Evolutionary conservation across 2,888 invertebrate species (phyloP).

Genomic region (Actias luna): DNA sequence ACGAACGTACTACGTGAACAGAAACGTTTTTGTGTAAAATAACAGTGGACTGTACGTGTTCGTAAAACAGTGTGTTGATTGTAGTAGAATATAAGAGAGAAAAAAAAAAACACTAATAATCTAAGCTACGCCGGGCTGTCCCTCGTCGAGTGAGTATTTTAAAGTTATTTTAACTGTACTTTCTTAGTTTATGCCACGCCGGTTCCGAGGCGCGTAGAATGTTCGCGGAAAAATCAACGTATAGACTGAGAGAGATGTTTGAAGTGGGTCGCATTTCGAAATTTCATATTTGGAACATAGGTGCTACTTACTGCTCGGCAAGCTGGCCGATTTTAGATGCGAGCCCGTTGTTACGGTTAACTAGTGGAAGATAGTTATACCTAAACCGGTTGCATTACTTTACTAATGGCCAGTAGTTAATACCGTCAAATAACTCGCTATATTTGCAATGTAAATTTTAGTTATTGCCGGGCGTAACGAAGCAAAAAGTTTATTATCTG

Average conservation of each 20-base stretch:
- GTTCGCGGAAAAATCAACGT: slow-evolving; percentile 65
- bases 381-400: slow-evolving; percentile 32
- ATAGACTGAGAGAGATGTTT: slow-evolving; percentile 12
- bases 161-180: slow-evolving; percentile 74
- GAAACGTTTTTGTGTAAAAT: slow-evolving; percentile 49
- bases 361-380: slow-evolving; percentile 25
- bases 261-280: slow-evolving; percentile 49
- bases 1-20: slow-evolving; percentile 40
- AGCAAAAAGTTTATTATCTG: background rate
- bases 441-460: background rate
- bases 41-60: slow-evolving; percentile 55
- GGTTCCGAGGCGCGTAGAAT: slow-evolving; percentile 49
- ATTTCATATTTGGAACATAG: slow-evolving; percentile 20
- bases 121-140: slow-evolving; percentile 53
- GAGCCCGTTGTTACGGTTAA: slow-evolving; percentile 28
- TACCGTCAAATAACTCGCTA: background rate
- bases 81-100: slow-evolving; percentile 39
- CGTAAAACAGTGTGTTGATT: slow-evolving; percentile 36
- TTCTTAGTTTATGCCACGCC: slow-evolving; percentile 60
- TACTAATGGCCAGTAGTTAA: slow-evolving; percentile 24
- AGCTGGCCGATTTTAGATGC: slow-evolving; percentile 38
- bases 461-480: background rate
- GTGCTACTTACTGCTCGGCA: slow-evolving; percentile 23
- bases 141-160: slow-evolving; percentile 65
- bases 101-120: slow-evolving; percentile 44